A percentile compares a stretch with the other conserved stretches of the same genome.
phyloP scores from a whole-genome alignment of 2,888 invertebrate genomes.

The Gerris lacustris region DNA sequence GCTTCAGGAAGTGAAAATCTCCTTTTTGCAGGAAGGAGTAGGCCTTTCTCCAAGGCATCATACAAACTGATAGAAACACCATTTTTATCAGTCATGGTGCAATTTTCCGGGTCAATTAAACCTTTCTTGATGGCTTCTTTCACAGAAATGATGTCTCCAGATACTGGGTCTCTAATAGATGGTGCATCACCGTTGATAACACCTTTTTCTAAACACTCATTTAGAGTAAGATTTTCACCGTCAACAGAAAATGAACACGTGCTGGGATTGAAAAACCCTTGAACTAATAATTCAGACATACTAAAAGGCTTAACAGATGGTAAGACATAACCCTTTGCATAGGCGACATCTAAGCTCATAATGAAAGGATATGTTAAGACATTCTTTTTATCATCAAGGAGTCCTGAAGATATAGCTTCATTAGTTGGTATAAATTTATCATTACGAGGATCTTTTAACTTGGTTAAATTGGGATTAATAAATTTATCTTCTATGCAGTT shows the following conservation, averaged over 20 bases:
- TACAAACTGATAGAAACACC: slow-evolving; percentile 62
- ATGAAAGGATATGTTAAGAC: slow-evolving; percentile 51
- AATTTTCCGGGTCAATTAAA: slow-evolving; percentile 64
- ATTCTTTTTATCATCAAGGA: slow-evolving; percentile 59
- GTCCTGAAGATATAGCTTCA: slow-evolving; percentile 54
- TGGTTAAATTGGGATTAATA: slow-evolving; percentile 56
- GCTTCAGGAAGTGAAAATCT: slow-evolving; percentile 78
- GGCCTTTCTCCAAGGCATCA: slow-evolving; percentile 71
- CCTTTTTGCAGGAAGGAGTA: slow-evolving; percentile 67
- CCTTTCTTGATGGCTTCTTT: slow-evolving; percentile 64
- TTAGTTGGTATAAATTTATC: slow-evolving; percentile 53
- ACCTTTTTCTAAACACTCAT: slow-evolving; percentile 59
- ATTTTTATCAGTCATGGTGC: slow-evolving; percentile 61
- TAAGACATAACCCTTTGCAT: slow-evolving; percentile 65
- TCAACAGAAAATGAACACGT: slow-evolving; percentile 56
- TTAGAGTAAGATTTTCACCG: slow-evolving; percentile 54
- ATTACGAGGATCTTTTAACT: slow-evolving; percentile 59
- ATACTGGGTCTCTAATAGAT: slow-evolving; percentile 65
- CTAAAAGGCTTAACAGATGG: slow-evolving; percentile 69
- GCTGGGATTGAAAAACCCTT: slow-evolving; percentile 63
- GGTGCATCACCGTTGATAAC: slow-evolving; percentile 64
- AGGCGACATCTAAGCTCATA: slow-evolving; percentile 63
- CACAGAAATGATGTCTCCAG: slow-evolving; percentile 66
- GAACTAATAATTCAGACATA: slow-evolving; percentile 67
- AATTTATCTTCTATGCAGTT: slow-evolving; percentile 57